Evolutionary conservation across 2,888 invertebrate species (phyloP).

Genomic region (Galerucella pusilla): DNA sequence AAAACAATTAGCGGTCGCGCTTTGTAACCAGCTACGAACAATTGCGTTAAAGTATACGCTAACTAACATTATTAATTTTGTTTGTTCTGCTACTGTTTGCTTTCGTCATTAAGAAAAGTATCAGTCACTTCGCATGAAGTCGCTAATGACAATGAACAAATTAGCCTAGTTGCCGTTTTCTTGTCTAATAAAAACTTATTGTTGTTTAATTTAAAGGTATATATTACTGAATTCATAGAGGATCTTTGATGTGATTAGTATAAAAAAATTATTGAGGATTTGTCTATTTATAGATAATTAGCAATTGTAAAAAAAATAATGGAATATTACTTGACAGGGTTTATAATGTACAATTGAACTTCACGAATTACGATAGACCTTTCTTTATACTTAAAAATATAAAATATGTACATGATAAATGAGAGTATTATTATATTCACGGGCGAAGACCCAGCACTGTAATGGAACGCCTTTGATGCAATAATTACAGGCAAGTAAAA

Average conservation of each 20-base stretch:
- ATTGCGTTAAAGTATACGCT: conserved; percentile 53
- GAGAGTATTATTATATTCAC: no score
- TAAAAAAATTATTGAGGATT: not conserved
- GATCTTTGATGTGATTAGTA: not conserved
- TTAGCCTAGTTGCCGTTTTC: conserved; percentile 19
- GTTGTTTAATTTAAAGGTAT: not conserved
- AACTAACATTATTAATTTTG: conserved; percentile 49
- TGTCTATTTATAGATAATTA: no score
- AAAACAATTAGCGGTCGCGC: conserved; percentile 60
- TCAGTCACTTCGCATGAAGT: conserved; percentile 37
- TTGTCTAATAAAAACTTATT: conserved; percentile 15
- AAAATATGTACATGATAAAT: no score
- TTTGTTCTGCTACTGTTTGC: conserved; percentile 39
- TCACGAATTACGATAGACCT: no score
- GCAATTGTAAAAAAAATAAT: no score
- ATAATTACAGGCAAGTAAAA: no score
- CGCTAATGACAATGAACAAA: conserved; percentile 25
- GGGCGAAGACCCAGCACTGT: no score
- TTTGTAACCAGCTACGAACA: conserved; percentile 55
- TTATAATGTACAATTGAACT: no score
- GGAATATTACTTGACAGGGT: no score
- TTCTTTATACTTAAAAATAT: no score
- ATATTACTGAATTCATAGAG: not conserved
- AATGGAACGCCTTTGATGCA: no score
- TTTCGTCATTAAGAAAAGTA: conserved; percentile 40